Evolutionary conservation across 1,140 invertebrate genomes (phyloP), one percentile per base, ranked within the genome.

Genomic region (Sminthurinus signatus): DNA sequence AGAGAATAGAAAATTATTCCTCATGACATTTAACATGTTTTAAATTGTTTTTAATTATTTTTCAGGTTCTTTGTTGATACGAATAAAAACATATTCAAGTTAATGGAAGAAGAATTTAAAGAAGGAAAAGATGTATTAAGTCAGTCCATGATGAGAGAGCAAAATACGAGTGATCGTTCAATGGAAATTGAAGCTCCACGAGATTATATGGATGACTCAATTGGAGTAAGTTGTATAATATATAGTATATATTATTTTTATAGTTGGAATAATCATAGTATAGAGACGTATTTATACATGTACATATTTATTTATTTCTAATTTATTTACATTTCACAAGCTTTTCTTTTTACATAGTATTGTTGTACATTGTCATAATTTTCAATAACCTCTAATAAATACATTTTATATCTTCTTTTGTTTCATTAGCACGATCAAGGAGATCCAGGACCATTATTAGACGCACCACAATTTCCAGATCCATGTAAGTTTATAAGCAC

Each of bases 21-120:
- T 36, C 5, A 36, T 36, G 32, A 8, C 32, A 36, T 36, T 15
- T 36, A 8, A 36, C 32, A 36, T 8, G 15, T 36, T 36, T 36
- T 36, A 36, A 36, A 36, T 36, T 36, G n/a, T n/a, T n/a, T n/a
- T n/a, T n/a, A n/a, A n/a, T n/a, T n/a, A n/a, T 31, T 29, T 15
- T 51, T n/a, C n/a, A 62, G 60, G 29, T 62, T 54, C 21, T 62
- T 62, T 17, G 15, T 54, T 43, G 60, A 62, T 43, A 23, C 60
- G 1, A 62, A 54, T 54, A 21, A 50, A 42, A 62, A 62, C 25
- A 62, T 62, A 19, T 50, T 36, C 14, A 48, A 32, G 0, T 32
- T 62, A 2, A 21, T 62, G 0, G 50, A 62, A 36, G 39, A 62
- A 8, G 60, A 62, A 19, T 52, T 62, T 19, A 15, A 54, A 42